Percentiles rank a stretch among this genome's conserved stretches.
Evolutionary conservation across 2,797 vertebrate species (phyloP).

Genomic region (Onychomys leucogaster): DNA sequence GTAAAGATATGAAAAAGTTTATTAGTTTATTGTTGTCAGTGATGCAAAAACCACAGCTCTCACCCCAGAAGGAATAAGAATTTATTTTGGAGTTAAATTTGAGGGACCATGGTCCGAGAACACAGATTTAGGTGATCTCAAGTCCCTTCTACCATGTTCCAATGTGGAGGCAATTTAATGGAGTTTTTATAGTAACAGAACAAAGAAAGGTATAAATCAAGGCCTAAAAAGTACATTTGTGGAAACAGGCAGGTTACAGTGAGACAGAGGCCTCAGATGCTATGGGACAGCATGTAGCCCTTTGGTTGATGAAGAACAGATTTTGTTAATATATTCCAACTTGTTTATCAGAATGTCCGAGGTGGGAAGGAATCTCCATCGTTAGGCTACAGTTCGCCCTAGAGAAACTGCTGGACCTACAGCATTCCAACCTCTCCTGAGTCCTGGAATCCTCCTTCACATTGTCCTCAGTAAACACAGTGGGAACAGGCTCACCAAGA

Average conservation of each 20-base stretch:
- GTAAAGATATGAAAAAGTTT: constrained; percentile 6
- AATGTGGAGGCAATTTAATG: neutral
- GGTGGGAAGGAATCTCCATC: neutral
- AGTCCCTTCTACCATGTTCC: neutral
- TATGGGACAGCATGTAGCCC: neutral
- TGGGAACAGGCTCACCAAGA: neutral
- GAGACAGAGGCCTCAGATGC: neutral
- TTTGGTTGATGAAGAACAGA: neutral
- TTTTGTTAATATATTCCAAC: neutral
- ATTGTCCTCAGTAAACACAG: neutral
- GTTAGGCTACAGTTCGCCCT: neutral
- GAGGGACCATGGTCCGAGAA: neutral
- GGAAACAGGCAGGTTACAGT: neutral
- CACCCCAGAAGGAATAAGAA: neutral
- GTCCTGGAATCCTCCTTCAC: no score
- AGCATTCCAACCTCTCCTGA: neutral
- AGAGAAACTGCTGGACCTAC: neutral
- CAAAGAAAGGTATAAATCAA: neutral
- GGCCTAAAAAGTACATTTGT: neutral
- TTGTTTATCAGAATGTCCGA: neutral
- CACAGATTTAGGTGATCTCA: neutral
- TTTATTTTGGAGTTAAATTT: neutral
- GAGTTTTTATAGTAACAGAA: neutral
- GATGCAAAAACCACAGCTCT: neutral
- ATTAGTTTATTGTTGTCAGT: neutral